Evolutionary conservation across 2,113 vertebrate species (phyloP), one percentile per base, ranked within the genome.

Genomic region (Etheostoma spectabile): DNA sequence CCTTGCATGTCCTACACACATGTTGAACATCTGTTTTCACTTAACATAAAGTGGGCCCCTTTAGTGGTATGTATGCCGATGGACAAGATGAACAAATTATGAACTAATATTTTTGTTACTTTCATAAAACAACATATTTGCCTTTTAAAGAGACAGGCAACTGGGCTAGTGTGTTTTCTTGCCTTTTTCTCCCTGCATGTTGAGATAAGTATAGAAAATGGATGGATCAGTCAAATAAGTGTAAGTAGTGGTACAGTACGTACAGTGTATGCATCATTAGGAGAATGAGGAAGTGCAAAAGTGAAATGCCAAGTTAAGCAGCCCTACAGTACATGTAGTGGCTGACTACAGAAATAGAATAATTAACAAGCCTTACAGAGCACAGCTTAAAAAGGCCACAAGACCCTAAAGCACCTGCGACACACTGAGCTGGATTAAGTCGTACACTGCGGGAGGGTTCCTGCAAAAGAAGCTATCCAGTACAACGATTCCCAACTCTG

Each of bases 321-420:
- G 85, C 74, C 69, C 88, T 80, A 60, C 77, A 80, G 88, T 80
- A 60, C 78, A 80, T 79, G 80, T 87, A 85, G 86, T 88, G 83
- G 80, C 80, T 70, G 62, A 84, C 78, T 81, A 86, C 94, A 91
- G 77, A 94, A 95, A 95, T 95, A 95, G 92, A 89, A 86, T 91
- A 93, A 95, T 95, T 95, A 95, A 80, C 76, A 45, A 88, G 92
- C 91, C 92, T 95, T 88, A 93, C 84, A 88, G 90, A 93, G 89
- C 81, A 65, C 86, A 86, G 93, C 93, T 95, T 95, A 95, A 87
- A 93, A 89, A 89, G 92, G 91, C 86, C 87, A 91, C 52, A 85
- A 88, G 92, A 93, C 91, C 89, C 90, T 70, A 84, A 83, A 91
- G 92, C 88, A 90, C 85, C 89, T 77, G 84, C 91, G 89, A 89